phyloP scores from a whole-genome alignment of 23 tunicate genomes.

The Corella eumyota region DNA sequence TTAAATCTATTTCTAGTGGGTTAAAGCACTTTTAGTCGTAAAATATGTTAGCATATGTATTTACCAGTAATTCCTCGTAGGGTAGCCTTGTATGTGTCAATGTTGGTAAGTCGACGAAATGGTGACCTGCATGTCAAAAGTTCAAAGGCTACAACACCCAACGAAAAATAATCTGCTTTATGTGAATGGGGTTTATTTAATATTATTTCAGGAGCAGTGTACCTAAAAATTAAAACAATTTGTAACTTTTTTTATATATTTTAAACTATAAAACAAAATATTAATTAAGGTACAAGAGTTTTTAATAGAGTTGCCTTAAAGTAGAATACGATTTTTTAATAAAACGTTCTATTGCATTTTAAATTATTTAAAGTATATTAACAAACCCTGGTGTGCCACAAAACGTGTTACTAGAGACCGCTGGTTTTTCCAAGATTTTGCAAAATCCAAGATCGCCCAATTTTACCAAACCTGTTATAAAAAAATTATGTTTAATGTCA shows the following conservation, averaged over 20 bases:
- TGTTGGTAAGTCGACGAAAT: conserved; percentile 32
- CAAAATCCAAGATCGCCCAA: conserved; percentile 68
- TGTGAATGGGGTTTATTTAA: conserved; percentile 29
- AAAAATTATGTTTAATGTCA: neutral
- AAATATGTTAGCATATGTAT: too few relatives aligned
- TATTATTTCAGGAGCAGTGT: conserved; percentile 66
- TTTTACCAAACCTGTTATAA: conserved; percentile 26
- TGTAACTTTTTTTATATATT: too few relatives aligned
- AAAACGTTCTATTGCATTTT: too few relatives aligned
- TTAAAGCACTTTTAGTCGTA: neutral
- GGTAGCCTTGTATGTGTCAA: conserved; percentile 67
- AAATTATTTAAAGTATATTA: too few relatives aligned
- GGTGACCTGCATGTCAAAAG: conserved; percentile 61
- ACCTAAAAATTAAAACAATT: conserved; percentile 13
- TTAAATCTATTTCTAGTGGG: neutral
- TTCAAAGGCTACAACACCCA: conserved; percentile 61
- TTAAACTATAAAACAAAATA: too few relatives aligned
- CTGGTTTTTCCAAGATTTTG: conserved; percentile 10
- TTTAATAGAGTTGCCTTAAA: too few relatives aligned
- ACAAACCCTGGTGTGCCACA: conserved; percentile 89
- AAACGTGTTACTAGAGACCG: conserved; percentile 22
- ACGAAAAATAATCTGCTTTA: conserved; percentile 50
- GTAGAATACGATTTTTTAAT: too few relatives aligned
- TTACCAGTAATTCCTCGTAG: conserved; percentile 65
- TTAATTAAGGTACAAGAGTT: too few relatives aligned